Base-by-base conservation (phyloP, 2,888 invertebrate genomes). In the Melieria picta region DNA sequence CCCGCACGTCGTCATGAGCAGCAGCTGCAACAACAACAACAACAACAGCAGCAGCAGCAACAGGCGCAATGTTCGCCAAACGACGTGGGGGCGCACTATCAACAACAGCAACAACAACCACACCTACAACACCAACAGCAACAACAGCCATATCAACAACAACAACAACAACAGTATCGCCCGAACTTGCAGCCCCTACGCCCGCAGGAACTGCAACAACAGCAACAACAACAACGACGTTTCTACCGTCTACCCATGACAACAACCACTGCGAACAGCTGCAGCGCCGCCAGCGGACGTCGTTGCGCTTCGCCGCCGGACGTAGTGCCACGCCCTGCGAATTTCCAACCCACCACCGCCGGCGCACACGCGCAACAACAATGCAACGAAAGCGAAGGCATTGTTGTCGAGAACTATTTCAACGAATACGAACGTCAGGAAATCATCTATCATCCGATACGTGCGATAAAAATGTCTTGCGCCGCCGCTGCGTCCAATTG, bases 341-440 rank as follows among this genome's bases (percentile, higher is more conserved):
- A 82, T 71, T 82, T 82, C 73, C 62, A 68, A 45, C 16, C 46
- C 11, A 66, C 52, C 43, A 13, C 7, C 65, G 30, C 1, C 30
- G 30, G 30, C 30, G 30, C 7, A 65, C 42, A 45, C 13, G 10
- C 16, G 47, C 64, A 58, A 50, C 74, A 52, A 60, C 11, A 11
- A 10, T 50, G 50, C 11, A 75, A 48, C 30, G 30, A 30, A 2
- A 65, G 77, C 57, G 81, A 77, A 76, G 82, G 84, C 77, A 85
- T 85, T 78, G 80, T 85, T 80, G 85, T 85, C 75, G 85, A 85
- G 77, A 84, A 85, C 76, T 85, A 85, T 81, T 85, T 85, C 76
- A 84, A 85, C 79, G 84, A 85, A 81, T 85, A 85, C 75, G 84
- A 85, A 77, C 85, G 85, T 81, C 85, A 85, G 83, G 85, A 85